Evolutionary conservation across 2,113 vertebrate species (phyloP), one percentile per base, ranked within the genome.

Genomic region (Tyto alba): DNA sequence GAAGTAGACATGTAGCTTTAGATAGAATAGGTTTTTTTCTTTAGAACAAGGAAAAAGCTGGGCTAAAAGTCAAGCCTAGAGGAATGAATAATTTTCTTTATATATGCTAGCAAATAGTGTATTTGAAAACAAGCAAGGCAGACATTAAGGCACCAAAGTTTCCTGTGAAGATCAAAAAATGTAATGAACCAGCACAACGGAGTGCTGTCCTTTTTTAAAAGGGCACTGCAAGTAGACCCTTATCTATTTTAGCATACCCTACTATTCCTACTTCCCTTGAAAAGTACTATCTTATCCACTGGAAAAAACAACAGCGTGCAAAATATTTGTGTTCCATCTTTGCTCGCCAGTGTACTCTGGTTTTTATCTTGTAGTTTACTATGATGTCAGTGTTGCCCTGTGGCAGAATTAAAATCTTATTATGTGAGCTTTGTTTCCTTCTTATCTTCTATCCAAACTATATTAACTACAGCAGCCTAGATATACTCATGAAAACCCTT

Each of bases 341-440:
- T 79, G 72, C 56, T 60, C 0, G 0, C 48, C 38, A 34, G 38
- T 27, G 47, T 87, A 75, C 34, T 43, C 62, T 59, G 62, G 29
- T 59, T 96, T 96, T 85, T 69, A 83, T 96, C 66, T 86, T 80
- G 56, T 63, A 53, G 29, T 57, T 94, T 78, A 80, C 53, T 91
- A 36, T 69, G 43, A 92, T 91, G 83, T 85, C 88, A 90, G n/a
- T 32, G 71, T 83, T 36, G 2, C 84, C 74, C 67, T 66, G 67
- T 89, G 97, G 80, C 43, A 69, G 79, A 90, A 88, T 96, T 90
- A 93, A 94, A 97, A 96, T 95, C 55, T 67, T 92, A 84, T 72
- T 73, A 96, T 63, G 45, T 91, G 78, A 43, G 73, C 74, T 94
- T 93, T 95, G 32, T 85, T 95, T 74, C 66, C 89, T 69, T 79